Base-by-base conservation (phyloP, 2,797 vertebrate genomes). In the Neopelma chrysocephalum region DNA sequence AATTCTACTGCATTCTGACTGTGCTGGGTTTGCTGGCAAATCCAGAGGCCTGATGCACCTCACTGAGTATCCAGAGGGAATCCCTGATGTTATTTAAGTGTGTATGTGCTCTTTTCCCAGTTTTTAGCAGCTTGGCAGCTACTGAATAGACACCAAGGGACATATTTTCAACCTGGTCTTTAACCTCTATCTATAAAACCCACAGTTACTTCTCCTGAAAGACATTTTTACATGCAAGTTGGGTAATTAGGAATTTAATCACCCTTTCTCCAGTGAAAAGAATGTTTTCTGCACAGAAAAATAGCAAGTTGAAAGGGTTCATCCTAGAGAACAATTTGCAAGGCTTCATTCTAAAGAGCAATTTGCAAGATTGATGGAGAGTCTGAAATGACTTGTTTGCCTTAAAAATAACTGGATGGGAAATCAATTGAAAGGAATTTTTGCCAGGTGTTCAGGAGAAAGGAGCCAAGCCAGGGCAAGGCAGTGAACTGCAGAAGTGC, bases 181-280 rank as follows among this genome's bases (percentile, higher is more conserved):
- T 83, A 40, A 82, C 76, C 80, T 82, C 73, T 26, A 0, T 3
- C 83, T 79, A 8, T 45, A 62, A 88, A 83, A 61, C 3, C 3
- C 50, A 25, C 27, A 2, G 43, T 85, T 47, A 3, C 45, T 32
- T 70, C 56, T 77, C 34, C 43, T 50, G 56, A 64, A 73, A 65
- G 76, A 20, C 36, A 5, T 47, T 61, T 91, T 65, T 29, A 58
- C 1, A 1, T 29, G 50, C 38, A 45, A 26, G 56, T 4, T 73
- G 84, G 71, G 57, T 61, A 61, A 90, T 95, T 62, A 86, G 68
- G 60, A 47, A 45, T 91, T 71, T 82, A 81, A 92, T 82, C 73
- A 56, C 57, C 60, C 34, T 65, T 61, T 69, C 69, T 64, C 54
- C 56, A 72, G 62, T 15, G 47, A 56, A 51, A 88, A 36, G 31